Conservation (phyloP, 1,140 invertebrate genomes). For the Cotesia vestalis region DNA sequence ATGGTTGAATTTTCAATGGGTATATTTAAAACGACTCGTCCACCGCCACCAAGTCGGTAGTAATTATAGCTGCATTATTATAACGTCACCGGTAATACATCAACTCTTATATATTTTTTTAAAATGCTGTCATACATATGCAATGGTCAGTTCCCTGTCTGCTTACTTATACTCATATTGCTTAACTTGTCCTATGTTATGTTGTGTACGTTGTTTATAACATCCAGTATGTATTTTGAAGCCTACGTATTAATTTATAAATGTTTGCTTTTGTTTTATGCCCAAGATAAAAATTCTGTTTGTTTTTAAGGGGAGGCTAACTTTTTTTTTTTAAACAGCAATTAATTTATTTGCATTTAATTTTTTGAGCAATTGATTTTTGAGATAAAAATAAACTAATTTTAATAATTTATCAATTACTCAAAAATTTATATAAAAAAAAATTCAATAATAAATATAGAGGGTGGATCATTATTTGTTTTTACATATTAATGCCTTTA, state of each 20-base stretch:
- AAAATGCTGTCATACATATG: slow-evolving; percentile 53
- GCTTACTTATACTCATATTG: not conserved
- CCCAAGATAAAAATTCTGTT: not conserved
- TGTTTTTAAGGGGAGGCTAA: no score
- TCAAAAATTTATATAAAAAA: no score
- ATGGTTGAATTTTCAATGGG: slow-evolving; percentile 40
- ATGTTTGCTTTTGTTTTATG: not conserved
- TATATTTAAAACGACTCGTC: slow-evolving; percentile 41
- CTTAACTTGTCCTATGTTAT: not conserved
- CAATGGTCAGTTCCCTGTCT: slow-evolving; percentile 40
- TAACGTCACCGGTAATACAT: slow-evolving; percentile 60
- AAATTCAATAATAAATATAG: not conserved
- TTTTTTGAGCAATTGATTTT: no score
- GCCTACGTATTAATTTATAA: not conserved
- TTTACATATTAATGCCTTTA: slow-evolving; percentile 55
- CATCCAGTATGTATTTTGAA: no score
- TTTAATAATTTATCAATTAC: no score
- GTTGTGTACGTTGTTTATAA: no score
- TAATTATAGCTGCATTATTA: slow-evolving; percentile 61
- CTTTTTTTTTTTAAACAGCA: not conserved
- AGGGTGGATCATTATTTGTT: slow-evolving; percentile 52
- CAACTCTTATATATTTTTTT: slow-evolving; percentile 33
- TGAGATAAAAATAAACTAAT: no score
- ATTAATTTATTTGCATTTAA: not conserved
- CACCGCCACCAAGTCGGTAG: slow-evolving; percentile 34